Evolutionary conservation across 37 sponge, comb jelly and placozoan species (phyloP).

Genomic region (Theonella swinhoei): DNA sequence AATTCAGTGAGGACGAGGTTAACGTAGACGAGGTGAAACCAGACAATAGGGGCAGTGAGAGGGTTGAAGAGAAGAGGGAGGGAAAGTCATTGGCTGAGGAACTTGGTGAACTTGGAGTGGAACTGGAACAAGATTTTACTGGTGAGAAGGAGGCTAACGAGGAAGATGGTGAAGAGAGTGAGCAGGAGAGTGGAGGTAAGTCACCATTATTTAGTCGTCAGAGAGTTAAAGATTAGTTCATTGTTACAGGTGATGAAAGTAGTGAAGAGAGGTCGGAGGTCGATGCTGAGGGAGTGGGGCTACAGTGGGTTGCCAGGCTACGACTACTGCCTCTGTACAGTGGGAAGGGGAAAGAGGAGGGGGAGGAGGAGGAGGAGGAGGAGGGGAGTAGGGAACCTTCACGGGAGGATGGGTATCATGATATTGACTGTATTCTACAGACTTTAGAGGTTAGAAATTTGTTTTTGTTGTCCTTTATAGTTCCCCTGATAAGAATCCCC

Average conservation of each 20-base stretch:
- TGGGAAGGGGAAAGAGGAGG: too few species aligned
- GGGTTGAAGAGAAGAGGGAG: background rate
- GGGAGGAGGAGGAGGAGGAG: background rate
- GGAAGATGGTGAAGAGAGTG: background rate
- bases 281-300: too few species aligned
- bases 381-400: background rate
- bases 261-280: background rate
- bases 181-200: background rate
- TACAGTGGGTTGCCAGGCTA: background rate
- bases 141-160: background rate
- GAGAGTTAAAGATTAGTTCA: too few species aligned
- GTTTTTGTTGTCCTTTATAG: background rate
- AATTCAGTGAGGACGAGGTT: slow-evolving; percentile 1
- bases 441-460: background rate
- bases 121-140: background rate
- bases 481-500: background rate
- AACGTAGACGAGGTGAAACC: background rate
- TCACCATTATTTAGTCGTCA: too few species aligned
- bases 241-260: background rate
- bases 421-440: background rate
- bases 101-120: background rate
- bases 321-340: background rate
- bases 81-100: background rate
- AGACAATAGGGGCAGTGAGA: background rate
- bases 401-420: background rate